phyloP scores from a whole-genome alignment of 2,797 vertebrate species.

The Chrysolophus pictus region DNA sequence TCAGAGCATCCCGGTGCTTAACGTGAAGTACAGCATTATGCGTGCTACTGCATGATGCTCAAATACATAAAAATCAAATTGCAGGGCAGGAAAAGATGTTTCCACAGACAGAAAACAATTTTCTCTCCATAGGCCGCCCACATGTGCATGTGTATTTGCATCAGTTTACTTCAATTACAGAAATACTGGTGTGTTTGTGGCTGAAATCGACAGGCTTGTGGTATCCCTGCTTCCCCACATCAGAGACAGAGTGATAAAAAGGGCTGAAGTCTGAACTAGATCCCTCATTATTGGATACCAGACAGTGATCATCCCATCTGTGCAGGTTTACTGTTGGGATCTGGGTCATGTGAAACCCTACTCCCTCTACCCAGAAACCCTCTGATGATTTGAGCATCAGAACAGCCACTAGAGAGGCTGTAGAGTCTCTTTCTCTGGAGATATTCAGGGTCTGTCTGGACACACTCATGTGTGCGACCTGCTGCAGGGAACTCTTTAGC shows the following conservation, averaged over 20 bases:
- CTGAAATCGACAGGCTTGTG: background rate
- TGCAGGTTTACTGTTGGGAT: conserved; percentile 4
- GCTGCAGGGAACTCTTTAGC: no score
- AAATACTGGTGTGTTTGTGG: background rate
- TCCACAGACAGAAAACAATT: background rate
- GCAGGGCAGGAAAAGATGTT: background rate
- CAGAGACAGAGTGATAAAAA: background rate
- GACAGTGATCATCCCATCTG: conserved; percentile 25
- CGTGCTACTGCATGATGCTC: background rate
- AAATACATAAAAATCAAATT: background rate
- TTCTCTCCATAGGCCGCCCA: background rate
- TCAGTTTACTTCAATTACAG: background rate
- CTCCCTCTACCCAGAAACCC: background rate
- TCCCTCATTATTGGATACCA: background rate
- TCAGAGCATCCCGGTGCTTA: background rate
- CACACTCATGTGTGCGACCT: no score
- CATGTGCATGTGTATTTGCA: background rate
- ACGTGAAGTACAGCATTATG: background rate
- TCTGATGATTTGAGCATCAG: conserved; percentile 1
- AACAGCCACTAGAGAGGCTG: no score
- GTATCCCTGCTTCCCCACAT: background rate
- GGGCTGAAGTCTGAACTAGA: background rate
- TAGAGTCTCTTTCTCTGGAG: no score
- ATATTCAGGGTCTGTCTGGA: no score
- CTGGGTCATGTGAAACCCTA: conserved; percentile 33